A percentile compares a stretch with the other conserved stretches of the same genome.
These are phyloP conservation scores for Drosophila subpulchrella DNA, from an alignment of 1,140 invertebrate genomes.

Conservation along the genomic window DNA sequence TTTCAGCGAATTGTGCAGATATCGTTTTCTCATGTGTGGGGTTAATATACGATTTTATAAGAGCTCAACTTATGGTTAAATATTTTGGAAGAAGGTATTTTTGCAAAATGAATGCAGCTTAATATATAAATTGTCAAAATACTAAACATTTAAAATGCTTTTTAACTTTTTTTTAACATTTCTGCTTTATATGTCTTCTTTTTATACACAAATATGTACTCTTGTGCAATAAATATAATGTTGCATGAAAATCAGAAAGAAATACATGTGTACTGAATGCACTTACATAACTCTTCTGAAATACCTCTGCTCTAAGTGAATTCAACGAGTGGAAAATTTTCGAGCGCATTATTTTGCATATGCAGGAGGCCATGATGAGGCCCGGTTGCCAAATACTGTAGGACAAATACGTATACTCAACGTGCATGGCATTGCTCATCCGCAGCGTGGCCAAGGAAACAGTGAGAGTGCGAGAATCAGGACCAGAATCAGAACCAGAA, in stretches of 20 bases:
- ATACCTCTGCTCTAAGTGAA: constrained; percentile 64
- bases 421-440: constrained; percentile 59
- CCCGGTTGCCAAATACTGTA: constrained; percentile 35
- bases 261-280: constrained; percentile 48
- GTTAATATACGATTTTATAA: background rate
- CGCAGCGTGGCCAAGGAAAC: constrained; percentile 53
- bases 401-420: constrained; percentile 11
- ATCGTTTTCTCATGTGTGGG: background rate
- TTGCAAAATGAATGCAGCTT: too few relatives aligned
- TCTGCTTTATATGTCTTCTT: too few relatives aligned
- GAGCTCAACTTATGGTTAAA: background rate
- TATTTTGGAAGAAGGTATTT: too few relatives aligned
- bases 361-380: constrained; percentile 24
- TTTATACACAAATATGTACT: too few relatives aligned
- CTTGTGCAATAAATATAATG: background rate
- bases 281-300: constrained; percentile 14
- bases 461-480: constrained; percentile 3
- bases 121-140: too few relatives aligned
- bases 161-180: too few relatives aligned
- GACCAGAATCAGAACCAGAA: too few relatives aligned
- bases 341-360: constrained; percentile 72
- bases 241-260: constrained; percentile 22
- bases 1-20: constrained; percentile 3
- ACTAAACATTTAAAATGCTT: too few relatives aligned
- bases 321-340: constrained; percentile 61